Percentiles rank a stretch among this genome's conserved stretches.
Evolutionary conservation across 2,797 vertebrate genomes (phyloP).

Genomic region (Philypnodon macrostomus): DNA sequence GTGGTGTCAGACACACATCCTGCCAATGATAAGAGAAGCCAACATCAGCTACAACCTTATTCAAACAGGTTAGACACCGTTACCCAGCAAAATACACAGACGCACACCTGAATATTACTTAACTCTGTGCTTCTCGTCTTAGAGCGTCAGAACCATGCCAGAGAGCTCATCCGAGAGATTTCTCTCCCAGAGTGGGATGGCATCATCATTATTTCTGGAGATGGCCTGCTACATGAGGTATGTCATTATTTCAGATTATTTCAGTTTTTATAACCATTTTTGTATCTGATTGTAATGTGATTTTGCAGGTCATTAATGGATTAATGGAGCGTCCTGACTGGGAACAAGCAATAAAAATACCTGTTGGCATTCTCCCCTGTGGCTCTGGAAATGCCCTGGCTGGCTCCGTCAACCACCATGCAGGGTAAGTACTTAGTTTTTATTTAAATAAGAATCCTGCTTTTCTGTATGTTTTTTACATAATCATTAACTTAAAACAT

Average conservation of each 20-base stretch:
- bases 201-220: slow-evolving; percentile 87
- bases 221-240: slow-evolving; percentile 89
- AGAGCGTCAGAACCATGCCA: slow-evolving; percentile 89
- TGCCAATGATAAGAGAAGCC: slow-evolving; percentile 90
- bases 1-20: slow-evolving; percentile 87
- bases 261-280: not conserved
- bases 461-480: not conserved
- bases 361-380: slow-evolving; percentile 88
- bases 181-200: slow-evolving; percentile 87
- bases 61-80: slow-evolving; percentile 81
- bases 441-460: not conserved
- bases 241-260: not conserved
- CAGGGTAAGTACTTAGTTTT: slow-evolving; percentile 74
- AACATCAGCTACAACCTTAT: slow-evolving; percentile 93
- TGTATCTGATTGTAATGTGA: not conserved
- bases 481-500: too few species aligned
- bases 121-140: slow-evolving; percentile 11
- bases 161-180: slow-evolving; percentile 86
- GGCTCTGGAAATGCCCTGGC: slow-evolving; percentile 91
- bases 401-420: slow-evolving; percentile 85
- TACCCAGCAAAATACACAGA: not conserved
- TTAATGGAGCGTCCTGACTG: slow-evolving; percentile 88
- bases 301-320: slow-evolving; percentile 87
- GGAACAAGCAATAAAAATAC: slow-evolving; percentile 88
- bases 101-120: slow-evolving; percentile 5